Conservation (phyloP, 2,113 vertebrate genomes). For the Lamprologus tigripictilis region DNA sequence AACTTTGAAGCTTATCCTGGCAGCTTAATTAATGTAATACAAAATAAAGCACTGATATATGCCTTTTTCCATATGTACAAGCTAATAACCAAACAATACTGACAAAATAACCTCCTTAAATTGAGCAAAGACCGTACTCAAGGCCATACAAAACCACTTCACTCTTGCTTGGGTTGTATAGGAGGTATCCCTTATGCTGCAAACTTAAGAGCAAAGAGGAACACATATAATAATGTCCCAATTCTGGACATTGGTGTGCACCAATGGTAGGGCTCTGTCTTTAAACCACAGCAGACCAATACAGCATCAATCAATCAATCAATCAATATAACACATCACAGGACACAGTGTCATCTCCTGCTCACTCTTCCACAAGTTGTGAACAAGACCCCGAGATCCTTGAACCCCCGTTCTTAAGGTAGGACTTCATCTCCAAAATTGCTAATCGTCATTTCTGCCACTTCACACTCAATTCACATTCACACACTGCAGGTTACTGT, state of each 20-base stretch:
- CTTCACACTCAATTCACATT: neutral
- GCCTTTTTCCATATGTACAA: neutral
- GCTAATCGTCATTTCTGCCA: neutral
- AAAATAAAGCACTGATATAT: neutral
- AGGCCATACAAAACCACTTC: neutral
- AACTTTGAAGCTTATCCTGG: neutral
- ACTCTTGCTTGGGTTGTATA: neutral
- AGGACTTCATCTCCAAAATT: neutral
- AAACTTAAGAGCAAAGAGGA: neutral
- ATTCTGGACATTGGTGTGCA: neutral
- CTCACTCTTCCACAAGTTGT: neutral
- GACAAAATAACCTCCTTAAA: accelerated
- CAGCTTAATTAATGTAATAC: neutral
- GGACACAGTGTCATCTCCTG: neutral
- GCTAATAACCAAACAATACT: neutral
- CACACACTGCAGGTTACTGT: neutral
- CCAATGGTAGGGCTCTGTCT: neutral
- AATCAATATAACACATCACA: neutral
- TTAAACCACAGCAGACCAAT: neutral
- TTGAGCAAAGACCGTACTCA: neutral
- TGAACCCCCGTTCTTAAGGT: neutral
- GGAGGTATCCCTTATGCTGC: neutral
- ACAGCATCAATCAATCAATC: neutral
- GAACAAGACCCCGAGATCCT: neutral
- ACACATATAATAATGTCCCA: neutral